These are phyloP conservation scores for Parapsyche elsis DNA, from an alignment of 1,140 invertebrate species.

Conservation along the genomic window DNA sequence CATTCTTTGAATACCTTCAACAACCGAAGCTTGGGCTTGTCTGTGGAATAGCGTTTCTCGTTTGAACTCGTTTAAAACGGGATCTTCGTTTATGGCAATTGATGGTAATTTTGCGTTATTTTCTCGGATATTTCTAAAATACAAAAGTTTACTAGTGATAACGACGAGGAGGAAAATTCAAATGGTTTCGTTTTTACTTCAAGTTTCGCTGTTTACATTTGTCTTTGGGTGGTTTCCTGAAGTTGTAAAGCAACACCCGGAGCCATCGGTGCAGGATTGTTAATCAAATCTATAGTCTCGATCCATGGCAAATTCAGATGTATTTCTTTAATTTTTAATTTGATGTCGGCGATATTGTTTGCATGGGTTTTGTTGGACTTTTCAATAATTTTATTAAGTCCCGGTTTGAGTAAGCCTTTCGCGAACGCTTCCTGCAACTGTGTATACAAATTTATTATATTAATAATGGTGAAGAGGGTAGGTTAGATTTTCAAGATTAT, in stretches of 20 bases:
- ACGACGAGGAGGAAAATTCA: no score
- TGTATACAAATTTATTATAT: neutral
- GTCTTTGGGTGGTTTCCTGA: conserved; percentile 76
- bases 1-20: conserved; percentile 81
- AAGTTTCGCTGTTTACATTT: conserved; percentile 70
- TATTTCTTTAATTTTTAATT: conserved; percentile 78
- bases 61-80: conserved; percentile 92
- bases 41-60: conserved; percentile 91
- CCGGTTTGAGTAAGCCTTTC: conserved; percentile 83
- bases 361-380: conserved; percentile 69
- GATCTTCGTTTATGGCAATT: conserved; percentile 76
- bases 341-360: conserved; percentile 78
- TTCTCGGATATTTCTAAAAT: conserved; percentile 66
- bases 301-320: conserved; percentile 83
- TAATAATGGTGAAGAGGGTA: neutral
- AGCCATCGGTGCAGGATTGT: conserved; percentile 79
- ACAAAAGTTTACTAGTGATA: neutral
- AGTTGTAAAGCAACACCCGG: conserved; percentile 84
- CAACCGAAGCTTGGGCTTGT: conserved; percentile 89
- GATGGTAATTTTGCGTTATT: conserved; percentile 76
- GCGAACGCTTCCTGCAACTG: conserved; percentile 88
- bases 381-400: conserved; percentile 78
- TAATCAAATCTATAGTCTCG: conserved; percentile 84
- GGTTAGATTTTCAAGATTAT: conserved; percentile 20
- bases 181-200: no score